Evolutionary conservation across 2,888 invertebrate genomes (phyloP).

Genomic region (Nudaria mundana): DNA sequence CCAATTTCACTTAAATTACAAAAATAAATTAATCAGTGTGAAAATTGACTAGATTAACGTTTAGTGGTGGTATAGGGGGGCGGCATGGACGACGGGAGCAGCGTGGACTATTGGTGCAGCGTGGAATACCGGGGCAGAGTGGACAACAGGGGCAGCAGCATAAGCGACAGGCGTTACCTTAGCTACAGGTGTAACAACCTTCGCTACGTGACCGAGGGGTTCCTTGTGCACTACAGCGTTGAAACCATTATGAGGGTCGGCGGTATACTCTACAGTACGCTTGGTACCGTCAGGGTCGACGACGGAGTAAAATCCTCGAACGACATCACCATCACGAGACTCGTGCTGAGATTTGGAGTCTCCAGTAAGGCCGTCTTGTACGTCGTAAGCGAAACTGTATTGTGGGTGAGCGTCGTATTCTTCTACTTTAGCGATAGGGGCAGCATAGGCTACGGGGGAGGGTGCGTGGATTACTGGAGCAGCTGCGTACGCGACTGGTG

Average conservation of each 20-base stretch:
- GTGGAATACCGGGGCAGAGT: conserved; percentile 34
- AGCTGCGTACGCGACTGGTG: conserved; percentile 44
- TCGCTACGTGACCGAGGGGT: conserved; percentile 47
- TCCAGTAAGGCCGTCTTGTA: conserved; percentile 72
- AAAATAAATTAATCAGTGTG: conserved; percentile 15
- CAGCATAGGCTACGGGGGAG: conserved; percentile 50
- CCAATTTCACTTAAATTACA: conserved; percentile 2
- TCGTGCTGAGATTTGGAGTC: conserved; percentile 75
- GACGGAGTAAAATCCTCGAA: conserved; percentile 74
- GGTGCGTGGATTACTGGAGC: conserved; percentile 35
- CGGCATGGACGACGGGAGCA: conserved; percentile 30
- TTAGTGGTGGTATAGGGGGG: conserved; percentile 47
- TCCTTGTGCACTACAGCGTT: conserved; percentile 75
- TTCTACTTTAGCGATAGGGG: conserved; percentile 41
- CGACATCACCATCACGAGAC: conserved; percentile 72
- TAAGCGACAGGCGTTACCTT: conserved; percentile 35
- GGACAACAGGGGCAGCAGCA: conserved; percentile 28
- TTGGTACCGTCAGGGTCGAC: conserved; percentile 73
- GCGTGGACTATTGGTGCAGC: conserved; percentile 13
- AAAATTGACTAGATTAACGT: conserved; percentile 20
- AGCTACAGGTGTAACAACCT: conserved; percentile 41
- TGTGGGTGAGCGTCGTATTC: conserved; percentile 51
- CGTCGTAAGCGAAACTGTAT: conserved; percentile 71
- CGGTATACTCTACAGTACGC: conserved; percentile 76
- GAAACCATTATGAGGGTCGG: conserved; percentile 74